Conservation (phyloP, 2,888 invertebrate genomes). For the Sarcophaga subvicina region DNA sequence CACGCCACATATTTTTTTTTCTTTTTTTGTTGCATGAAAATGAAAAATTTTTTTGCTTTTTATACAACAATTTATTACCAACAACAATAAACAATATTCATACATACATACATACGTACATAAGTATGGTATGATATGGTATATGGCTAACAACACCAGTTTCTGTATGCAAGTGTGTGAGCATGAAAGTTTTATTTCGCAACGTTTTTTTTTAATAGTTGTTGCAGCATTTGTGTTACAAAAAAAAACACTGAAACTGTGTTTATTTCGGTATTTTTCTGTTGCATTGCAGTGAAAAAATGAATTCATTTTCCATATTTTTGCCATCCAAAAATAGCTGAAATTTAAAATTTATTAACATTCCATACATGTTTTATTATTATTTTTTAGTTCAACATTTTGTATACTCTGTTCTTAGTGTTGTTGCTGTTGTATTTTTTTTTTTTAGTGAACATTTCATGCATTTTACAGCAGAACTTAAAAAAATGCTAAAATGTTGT, state of each 20-base stretch:
- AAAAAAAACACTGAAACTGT: not conserved
- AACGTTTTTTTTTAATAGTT: not conserved
- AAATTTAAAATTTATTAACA: constrained; percentile 36
- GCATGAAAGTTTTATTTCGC: constrained; percentile 3
- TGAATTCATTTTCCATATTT: constrained; percentile 3
- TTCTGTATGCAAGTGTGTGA: constrained; percentile 1
- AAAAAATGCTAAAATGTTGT: not conserved
- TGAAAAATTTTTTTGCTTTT: not conserved
- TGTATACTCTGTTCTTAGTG: not conserved
- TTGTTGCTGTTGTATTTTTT: not conserved
- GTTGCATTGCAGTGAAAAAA: constrained; percentile 12
- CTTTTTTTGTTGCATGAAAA: too few species aligned
- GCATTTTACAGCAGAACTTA: not conserved
- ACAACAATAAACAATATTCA: too few species aligned
- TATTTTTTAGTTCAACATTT: not conserved
- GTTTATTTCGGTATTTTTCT: not conserved
- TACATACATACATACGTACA: too few species aligned
- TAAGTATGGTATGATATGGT: too few species aligned
- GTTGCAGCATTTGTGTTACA: not conserved
- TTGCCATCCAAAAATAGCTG: constrained; percentile 17
- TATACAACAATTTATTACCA: constrained; percentile 16
- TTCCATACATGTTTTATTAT: not conserved
- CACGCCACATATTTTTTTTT: constrained; percentile 19
- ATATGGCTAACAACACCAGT: too few species aligned
- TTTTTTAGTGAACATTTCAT: not conserved